Evolutionary conservation across 2,797 vertebrate genomes (phyloP).

Genomic region (Miichthys miiuy): DNA sequence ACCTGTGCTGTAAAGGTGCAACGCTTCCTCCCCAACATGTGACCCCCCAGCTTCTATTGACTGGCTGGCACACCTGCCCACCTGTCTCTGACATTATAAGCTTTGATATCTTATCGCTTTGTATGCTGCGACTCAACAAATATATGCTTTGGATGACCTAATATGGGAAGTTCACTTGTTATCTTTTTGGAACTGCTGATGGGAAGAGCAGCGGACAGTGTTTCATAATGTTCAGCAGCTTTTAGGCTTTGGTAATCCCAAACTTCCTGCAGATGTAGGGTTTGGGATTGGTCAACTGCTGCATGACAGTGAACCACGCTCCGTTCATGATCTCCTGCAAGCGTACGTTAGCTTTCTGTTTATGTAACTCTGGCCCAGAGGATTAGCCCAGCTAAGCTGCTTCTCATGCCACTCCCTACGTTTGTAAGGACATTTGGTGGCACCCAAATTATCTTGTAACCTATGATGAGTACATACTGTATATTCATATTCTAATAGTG

Average conservation of each 20-base stretch:
- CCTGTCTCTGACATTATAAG: not conserved
- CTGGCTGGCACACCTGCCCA: not conserved
- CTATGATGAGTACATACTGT: not conserved
- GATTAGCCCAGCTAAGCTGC: conserved; percentile 77
- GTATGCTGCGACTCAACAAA: conserved; percentile 1
- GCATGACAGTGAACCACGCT: not conserved
- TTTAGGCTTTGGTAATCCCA: too few relatives aligned
- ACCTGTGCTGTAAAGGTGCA: not conserved
- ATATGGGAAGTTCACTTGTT: not conserved
- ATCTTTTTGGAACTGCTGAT: not conserved
- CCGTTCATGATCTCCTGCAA: conserved; percentile 50
- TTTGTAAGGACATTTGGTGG: conserved; percentile 29
- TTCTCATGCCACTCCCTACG: conserved; percentile 44
- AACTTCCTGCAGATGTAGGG: not conserved
- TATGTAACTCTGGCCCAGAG: conserved; percentile 63
- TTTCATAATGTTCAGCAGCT: not conserved
- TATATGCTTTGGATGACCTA: conserved; percentile 23
- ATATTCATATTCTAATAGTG: not conserved
- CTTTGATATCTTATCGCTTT: conserved; percentile 6
- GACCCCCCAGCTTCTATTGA: not conserved
- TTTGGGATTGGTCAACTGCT: conserved; percentile 3
- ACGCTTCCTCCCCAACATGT: not conserved
- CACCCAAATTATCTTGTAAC: not conserved
- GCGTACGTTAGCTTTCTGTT: conserved; percentile 33
- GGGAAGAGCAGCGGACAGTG: not conserved